A percentile compares a stretch with the other conserved stretches of the same genome.
phyloP scores from a whole-genome alignment of 1,140 invertebrate genomes.

The Drosophila subpulchrella region DNA sequence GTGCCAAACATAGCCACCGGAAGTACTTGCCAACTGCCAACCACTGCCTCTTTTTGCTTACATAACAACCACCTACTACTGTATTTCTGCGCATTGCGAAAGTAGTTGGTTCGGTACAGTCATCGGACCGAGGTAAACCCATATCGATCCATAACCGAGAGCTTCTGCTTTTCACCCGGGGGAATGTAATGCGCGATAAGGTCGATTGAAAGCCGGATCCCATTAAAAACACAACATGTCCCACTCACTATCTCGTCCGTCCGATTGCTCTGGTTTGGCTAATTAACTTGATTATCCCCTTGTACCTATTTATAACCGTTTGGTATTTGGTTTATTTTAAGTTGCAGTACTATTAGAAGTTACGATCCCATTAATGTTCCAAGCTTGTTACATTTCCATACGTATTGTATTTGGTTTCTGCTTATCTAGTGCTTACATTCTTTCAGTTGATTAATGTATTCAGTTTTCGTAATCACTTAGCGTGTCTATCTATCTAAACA shows the following conservation, averaged over 20 bases:
- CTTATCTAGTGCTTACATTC: constrained; percentile 8
- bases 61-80: neutral
- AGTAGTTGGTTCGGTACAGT: constrained; percentile 3
- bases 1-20: constrained; percentile 6
- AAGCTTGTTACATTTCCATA: neutral
- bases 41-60: neutral
- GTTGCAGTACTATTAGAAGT: neutral
- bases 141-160: constrained; percentile 7
- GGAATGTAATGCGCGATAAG: constrained; percentile 9
- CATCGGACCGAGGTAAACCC: neutral
- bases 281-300: neutral
- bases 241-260: constrained; percentile 1
- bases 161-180: neutral
- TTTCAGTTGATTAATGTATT: constrained; percentile 8
- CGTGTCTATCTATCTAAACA: constrained; percentile 2
- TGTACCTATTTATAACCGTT: neutral
- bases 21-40: neutral
- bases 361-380: neutral
- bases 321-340: neutral
- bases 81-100: neutral
- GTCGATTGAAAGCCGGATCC: constrained; percentile 1
- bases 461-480: constrained; percentile 1
- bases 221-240: constrained; percentile 4
- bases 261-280: constrained; percentile 1
- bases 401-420: constrained; percentile 14